Evolutionary conservation across 2,888 invertebrate species (phyloP).

Genomic region (Eugnorisma glareosa): DNA sequence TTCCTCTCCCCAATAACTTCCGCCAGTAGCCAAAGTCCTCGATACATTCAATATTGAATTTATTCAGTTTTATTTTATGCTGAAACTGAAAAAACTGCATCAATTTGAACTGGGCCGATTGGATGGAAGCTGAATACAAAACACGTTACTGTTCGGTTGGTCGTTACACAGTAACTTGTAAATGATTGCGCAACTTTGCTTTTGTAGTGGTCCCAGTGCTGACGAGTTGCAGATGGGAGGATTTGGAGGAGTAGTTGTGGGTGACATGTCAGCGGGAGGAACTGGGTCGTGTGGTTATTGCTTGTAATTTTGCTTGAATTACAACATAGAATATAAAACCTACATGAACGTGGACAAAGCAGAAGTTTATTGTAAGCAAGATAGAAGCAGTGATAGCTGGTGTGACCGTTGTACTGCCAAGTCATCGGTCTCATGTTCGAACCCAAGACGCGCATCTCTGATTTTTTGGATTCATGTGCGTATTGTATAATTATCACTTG

Average conservation of each 20-base stretch:
- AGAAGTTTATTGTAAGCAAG: too few species aligned
- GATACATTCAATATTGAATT: conserved; percentile 39
- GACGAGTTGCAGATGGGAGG: conserved; percentile 24
- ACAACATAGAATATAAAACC: too few species aligned
- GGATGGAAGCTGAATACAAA: conserved; percentile 26
- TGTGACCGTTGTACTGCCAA: too few species aligned
- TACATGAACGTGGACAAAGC: too few species aligned
- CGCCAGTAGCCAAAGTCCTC: conserved; percentile 22
- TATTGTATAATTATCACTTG: too few species aligned
- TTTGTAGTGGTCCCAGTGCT: conserved; percentile 42
- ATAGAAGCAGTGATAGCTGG: too few species aligned
- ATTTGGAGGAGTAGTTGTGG: not conserved
- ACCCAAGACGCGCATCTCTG: too few species aligned
- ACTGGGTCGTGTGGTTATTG: too few species aligned
- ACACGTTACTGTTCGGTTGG: conserved; percentile 16
- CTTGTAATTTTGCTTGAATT: too few species aligned
- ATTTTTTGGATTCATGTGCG: too few species aligned
- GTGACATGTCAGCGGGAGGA: too few species aligned
- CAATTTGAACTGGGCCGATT: conserved; percentile 28
- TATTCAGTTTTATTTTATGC: conserved; percentile 32
- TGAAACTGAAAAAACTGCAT: conserved; percentile 28
- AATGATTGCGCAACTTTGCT: conserved; percentile 64
- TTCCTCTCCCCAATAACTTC: not conserved
- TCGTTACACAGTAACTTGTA: conserved; percentile 59
- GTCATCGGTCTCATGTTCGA: too few species aligned